Conservation (phyloP, 2,888 invertebrate species). For the Zonitis immaculata region DNA sequence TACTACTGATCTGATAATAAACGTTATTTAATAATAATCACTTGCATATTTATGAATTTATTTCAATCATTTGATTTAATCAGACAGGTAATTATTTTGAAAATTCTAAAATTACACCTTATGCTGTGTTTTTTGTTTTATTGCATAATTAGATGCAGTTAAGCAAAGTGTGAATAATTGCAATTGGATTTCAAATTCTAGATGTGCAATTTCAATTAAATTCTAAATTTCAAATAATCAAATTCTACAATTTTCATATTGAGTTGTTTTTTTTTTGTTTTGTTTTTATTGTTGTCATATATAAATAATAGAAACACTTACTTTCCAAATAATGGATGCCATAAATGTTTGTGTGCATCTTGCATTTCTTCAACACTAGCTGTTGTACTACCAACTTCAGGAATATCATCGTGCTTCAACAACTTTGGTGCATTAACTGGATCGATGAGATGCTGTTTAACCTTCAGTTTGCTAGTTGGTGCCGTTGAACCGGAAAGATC, state of each 20-base stretch:
- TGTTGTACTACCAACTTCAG: conserved; percentile 63
- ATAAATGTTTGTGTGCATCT: conserved; percentile 64
- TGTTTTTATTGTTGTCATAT: background rate
- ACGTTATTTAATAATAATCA: background rate
- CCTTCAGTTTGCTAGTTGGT: conserved; percentile 41
- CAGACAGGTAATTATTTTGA: background rate
- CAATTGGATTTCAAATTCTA: background rate
- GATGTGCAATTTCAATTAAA: background rate
- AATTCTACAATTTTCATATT: background rate
- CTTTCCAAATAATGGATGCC: conserved; percentile 86
- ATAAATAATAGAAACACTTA: conserved; percentile 50
- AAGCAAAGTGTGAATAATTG: background rate
- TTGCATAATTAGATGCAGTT: background rate
- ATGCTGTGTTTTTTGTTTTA: background rate
- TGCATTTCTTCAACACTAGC: conserved; percentile 56
- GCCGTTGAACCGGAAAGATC: conserved; percentile 45
- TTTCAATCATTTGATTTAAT: background rate
- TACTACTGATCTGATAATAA: no score
- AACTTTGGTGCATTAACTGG: conserved; percentile 41
- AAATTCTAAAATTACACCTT: background rate
- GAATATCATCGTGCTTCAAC: conserved; percentile 51
- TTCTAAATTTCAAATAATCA: background rate
- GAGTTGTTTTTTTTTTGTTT: background rate
- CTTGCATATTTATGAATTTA: background rate
- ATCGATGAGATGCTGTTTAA: conserved; percentile 49